Conservation (phyloP, 1,140 invertebrate genomes). For the Chironomus tepperi region DNA sequence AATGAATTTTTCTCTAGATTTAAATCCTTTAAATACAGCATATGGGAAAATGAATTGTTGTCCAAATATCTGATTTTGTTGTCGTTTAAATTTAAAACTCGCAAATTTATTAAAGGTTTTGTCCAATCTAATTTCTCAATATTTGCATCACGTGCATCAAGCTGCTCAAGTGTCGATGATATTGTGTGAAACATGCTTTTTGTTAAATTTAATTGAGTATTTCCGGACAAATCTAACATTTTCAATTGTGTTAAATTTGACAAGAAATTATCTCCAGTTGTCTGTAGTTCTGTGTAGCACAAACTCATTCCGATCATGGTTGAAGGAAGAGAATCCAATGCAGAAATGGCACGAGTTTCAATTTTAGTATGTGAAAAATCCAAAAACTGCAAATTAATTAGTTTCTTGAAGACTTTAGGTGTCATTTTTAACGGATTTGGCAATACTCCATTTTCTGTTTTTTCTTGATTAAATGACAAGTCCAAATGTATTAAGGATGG, state of each 20-base stretch:
- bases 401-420: slow-evolving; percentile 34
- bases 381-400: slow-evolving; percentile 40
- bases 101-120: slow-evolving; percentile 37
- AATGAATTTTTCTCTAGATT: slow-evolving; percentile 45
- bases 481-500: slow-evolving; percentile 43
- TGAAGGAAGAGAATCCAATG: slow-evolving; percentile 36
- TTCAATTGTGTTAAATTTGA: slow-evolving; percentile 37
- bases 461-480: slow-evolving; percentile 37
- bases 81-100: slow-evolving; percentile 39
- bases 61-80: slow-evolving; percentile 42
- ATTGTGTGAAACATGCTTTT: slow-evolving; percentile 38
- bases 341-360: slow-evolving; percentile 34
- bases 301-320: slow-evolving; percentile 43
- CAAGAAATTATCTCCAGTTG: slow-evolving; percentile 37
- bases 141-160: slow-evolving; percentile 41
- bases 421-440: slow-evolving; percentile 34
- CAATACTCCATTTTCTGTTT: slow-evolving; percentile 27
- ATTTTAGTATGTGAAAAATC: slow-evolving; percentile 45
- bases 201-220: slow-evolving; percentile 35
- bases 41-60: slow-evolving; percentile 29
- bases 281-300: slow-evolving; percentile 41
- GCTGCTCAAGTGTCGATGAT: slow-evolving; percentile 38
- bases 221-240: slow-evolving; percentile 46
- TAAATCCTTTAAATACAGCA: slow-evolving; percentile 41
- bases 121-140: slow-evolving; percentile 39